Conservation (phyloP, 1,140 invertebrate species). For the Megalonaias nervosa region DNA sequence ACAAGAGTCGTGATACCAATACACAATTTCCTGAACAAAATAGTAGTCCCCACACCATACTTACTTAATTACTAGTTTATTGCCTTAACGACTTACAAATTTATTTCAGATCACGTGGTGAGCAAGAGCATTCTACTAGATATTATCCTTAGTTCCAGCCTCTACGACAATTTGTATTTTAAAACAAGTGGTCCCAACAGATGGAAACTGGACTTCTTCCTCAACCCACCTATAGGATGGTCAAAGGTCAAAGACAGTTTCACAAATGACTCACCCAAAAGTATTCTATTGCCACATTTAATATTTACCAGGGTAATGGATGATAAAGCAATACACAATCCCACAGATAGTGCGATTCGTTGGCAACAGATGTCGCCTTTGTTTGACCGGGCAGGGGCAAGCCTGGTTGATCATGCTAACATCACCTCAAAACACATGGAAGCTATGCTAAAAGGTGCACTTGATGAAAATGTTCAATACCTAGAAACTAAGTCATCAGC, state of each 20-base stretch:
- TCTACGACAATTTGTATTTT: conserved; percentile 31
- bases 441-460: conserved; percentile 39
- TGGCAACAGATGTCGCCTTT: conserved; percentile 33
- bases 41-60: too few species aligned
- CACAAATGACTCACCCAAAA: conserved; percentile 18
- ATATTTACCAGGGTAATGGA: conserved; percentile 19
- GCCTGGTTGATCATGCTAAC: conserved; percentile 26
- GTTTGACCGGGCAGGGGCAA: conserved; percentile 24
- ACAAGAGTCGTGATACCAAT: too few species aligned
- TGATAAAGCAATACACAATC: conserved; percentile 20
- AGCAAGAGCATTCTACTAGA: conserved; percentile 32
- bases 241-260: conserved; percentile 21
- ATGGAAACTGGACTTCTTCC: conserved; percentile 30
- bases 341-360: conserved; percentile 26
- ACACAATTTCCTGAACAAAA: too few species aligned
- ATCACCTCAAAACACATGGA: conserved; percentile 34
- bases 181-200: conserved; percentile 3
- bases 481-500: conserved; percentile 36
- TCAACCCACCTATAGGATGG: conserved; percentile 35
- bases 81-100: background rate
- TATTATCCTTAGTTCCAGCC: conserved; percentile 4
- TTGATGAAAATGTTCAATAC: conserved; percentile 49
- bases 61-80: too few species aligned
- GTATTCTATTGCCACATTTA: conserved; percentile 14
- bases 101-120: conserved; percentile 38